phyloP scores from a whole-genome alignment of 2,113 vertebrate genomes.

The Uropsilus gracilis region DNA sequence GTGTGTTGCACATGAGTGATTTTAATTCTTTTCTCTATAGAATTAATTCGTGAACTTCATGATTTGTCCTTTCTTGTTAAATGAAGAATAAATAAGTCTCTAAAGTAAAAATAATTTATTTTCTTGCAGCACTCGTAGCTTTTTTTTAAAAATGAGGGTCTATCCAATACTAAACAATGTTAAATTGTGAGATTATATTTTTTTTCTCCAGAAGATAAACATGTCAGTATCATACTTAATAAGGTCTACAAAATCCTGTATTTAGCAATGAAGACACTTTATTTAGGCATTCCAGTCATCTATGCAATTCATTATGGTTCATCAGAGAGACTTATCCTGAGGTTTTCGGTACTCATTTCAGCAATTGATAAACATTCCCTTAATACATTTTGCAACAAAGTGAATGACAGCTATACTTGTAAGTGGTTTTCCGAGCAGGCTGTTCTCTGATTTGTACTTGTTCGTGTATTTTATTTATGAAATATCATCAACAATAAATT shows the following conservation, averaged over 20 bases:
- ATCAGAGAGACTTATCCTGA: background rate
- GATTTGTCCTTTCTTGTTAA: slow-evolving; percentile 46
- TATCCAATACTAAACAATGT: slow-evolving; percentile 55
- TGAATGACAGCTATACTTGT: background rate
- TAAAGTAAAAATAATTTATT: slow-evolving; percentile 64
- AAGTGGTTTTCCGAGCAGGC: background rate
- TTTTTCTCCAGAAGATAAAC: slow-evolving; percentile 45
- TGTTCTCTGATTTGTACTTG: background rate
- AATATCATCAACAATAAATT: background rate
- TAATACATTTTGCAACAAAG: slow-evolving; percentile 7
- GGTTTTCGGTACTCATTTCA: background rate
- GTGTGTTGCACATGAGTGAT: slow-evolving; percentile 41
- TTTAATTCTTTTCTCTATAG: slow-evolving; percentile 56
- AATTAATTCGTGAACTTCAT: slow-evolving; percentile 51
- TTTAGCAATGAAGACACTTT: background rate
- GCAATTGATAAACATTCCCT: background rate
- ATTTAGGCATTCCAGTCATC: background rate
- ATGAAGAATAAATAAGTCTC: slow-evolving; percentile 47
- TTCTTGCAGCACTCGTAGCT: background rate
- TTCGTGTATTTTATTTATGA: slow-evolving; percentile 5
- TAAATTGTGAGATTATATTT: slow-evolving; percentile 50
- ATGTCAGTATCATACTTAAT: background rate
- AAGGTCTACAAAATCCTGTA: slow-evolving; percentile 9
- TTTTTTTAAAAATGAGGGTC: slow-evolving; percentile 18
- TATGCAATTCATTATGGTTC: slow-evolving; percentile 22